Percentiles rank a stretch among this genome's conserved stretches.
Conservation (phyloP, 2,113 vertebrate species). For the Pterophyllum scalare region DNA sequence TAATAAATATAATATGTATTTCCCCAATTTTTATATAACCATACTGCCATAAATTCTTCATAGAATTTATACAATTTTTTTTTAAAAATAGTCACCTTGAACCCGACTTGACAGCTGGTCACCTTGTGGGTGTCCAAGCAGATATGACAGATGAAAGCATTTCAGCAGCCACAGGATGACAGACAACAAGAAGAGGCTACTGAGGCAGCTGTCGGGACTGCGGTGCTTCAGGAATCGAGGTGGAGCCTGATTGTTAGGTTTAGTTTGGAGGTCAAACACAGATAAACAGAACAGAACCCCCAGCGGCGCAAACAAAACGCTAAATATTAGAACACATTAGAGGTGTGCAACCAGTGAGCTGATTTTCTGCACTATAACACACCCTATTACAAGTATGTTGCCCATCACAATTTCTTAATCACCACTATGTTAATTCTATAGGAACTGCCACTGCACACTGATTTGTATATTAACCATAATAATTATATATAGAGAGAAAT, state of each 20-base stretch:
- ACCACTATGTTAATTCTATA: background rate
- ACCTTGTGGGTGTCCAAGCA: background rate
- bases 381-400: background rate
- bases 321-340: background rate
- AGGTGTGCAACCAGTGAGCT: background rate
- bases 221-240: background rate
- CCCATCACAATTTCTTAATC: background rate
- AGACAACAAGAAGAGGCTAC: background rate
- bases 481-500: background rate
- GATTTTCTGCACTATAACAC: background rate
- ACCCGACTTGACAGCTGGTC: background rate
- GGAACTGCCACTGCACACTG: background rate
- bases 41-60: background rate
- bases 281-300: background rate
- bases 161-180: background rate
- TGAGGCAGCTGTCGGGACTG: background rate
- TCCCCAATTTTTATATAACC: too few species aligned
- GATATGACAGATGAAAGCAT: background rate
- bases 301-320: background rate
- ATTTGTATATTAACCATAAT: background rate
- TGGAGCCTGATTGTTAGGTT: background rate
- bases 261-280: background rate
- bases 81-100: background rate
- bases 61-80: background rate
- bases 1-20: too few species aligned